These are phyloP conservation scores for Linhomoeus sp. DNA, from an alignment of 2,888 invertebrate species.

Conservation along the genomic window DNA sequence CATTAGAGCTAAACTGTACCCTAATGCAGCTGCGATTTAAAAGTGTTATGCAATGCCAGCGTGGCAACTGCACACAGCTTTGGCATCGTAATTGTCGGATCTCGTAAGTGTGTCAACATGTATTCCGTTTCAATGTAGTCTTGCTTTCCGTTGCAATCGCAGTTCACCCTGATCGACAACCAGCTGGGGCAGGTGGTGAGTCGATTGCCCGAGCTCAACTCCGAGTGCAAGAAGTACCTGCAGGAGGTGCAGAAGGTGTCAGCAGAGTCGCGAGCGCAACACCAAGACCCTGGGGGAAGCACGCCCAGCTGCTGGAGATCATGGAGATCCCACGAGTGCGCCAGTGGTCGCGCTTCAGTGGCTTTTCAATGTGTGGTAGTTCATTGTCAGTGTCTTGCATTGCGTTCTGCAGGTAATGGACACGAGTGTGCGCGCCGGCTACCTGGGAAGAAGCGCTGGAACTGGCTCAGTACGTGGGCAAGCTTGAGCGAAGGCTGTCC, in stretches of 20 bases:
- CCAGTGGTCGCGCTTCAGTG: neutral
- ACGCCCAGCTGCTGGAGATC: conserved; percentile 67
- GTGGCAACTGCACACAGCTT: too few relatives aligned
- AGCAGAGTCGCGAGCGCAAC: neutral
- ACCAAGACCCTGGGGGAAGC: conserved; percentile 46
- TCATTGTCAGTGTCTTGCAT: neutral
- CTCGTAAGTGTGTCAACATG: too few relatives aligned
- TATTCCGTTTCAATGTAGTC: too few relatives aligned
- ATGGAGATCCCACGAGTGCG: conserved; percentile 59
- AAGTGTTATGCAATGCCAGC: too few relatives aligned
- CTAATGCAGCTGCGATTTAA: too few relatives aligned
- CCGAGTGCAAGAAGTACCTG: conserved; percentile 60
- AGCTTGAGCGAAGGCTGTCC: conserved; percentile 43
- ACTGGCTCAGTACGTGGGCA: conserved; percentile 57
- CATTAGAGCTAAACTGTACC: too few relatives aligned
- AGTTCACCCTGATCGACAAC: conserved; percentile 51
- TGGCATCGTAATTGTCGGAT: too few relatives aligned
- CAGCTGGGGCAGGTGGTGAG: conserved; percentile 48
- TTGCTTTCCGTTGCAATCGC: too few relatives aligned
- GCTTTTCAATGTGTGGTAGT: neutral
- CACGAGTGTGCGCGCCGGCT: conserved; percentile 64
- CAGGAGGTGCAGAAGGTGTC: conserved; percentile 12
- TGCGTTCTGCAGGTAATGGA: conserved; percentile 57
- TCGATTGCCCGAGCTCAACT: conserved; percentile 53
- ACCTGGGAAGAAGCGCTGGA: conserved; percentile 84